Base-by-base conservation (phyloP, 37 sponge, comb jelly and placozoan species). In the Tethya wilhelma region DNA sequence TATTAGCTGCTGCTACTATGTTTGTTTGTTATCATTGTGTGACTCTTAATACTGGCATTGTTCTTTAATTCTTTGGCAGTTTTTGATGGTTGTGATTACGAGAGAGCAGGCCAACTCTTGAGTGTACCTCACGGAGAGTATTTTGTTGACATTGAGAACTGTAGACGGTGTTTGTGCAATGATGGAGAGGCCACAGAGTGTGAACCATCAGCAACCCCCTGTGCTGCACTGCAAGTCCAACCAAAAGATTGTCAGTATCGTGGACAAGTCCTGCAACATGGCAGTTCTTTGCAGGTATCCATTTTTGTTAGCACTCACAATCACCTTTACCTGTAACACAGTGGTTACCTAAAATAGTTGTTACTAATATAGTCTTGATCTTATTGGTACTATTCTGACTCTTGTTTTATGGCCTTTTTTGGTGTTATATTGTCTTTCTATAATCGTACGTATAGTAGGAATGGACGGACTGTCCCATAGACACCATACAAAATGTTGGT, bases 81-180 rank as follows among this genome's bases (percentile, higher is more conserved):
- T 4, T 75, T 59, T 56, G 26, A 33, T 2, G 30, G 44, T 31
- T 77, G 78, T 43, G 30, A 1, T 14, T 25, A 2, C 0, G 46
- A 64, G 28, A 49, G 40, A 19, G 65, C 20, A 44, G 78, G 66
- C 1, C 12, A 23, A 8, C 7, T 20, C 28, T 64, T 64, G 1
- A 34, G 37, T 44, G 78, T 44, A 6, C 25, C 65, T 43, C 78
- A 77, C 44, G 65, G 66, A 64, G 78, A 77, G 1, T 64, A 44
- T 66, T 59, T 77, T 0, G 45, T 77, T 1, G 64, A 77, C 43
- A 3, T 37, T 28, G 66, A 14, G 6, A 11, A 1, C 14, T 77
- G 78, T 44, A 3, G 49, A 1, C 63, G 78, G 65, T 77, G 78
- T 43, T 7, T 44, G 12, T 77, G 78, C 44, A 64, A 64, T 22